Base-by-base conservation (phyloP, 2,888 invertebrate species). In the Ischnus inquisitorius region DNA sequence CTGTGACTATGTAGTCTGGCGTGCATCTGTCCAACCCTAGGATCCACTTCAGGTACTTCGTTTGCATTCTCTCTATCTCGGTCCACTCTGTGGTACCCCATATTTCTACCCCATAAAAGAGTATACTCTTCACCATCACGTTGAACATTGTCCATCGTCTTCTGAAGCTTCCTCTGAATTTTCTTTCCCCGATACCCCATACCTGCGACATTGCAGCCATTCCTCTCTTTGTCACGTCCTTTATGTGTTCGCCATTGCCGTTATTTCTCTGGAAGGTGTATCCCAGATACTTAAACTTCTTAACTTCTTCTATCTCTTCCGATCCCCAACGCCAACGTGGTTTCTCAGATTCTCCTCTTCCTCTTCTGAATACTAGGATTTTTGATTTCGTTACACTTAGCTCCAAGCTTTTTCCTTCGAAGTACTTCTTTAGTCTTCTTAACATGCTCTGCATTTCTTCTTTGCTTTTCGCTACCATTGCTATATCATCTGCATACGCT, bases 261-360 rank as follows among this genome's bases (percentile, higher is more conserved):
- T 62, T 76, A 16, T 71, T 82, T n/a, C n/a, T 75, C 25, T 82
- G 68, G n/a, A 82, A 67, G 12, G 22, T 54, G 25, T 71, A 84
- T 4, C 83, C 79, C n/a, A 87, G n/a, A 34, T 85, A 87, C 19
- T 60, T 83, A 12, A 85, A 83, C 46, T 79, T 78, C 64, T 84
- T 86, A 6, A 85, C 81, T 43, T 79, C 69, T 28, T 86, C 82
- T 57, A 87, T 54, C 8, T 34, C 46, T 48, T 65, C 57, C n/a
- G 34, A 69, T 46, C 69, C 65, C 81, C 82, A 86, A 16, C 4
- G 51, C 81, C 80, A 84, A 3, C 75, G 48, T 28, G 12, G 25
- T 64, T 39, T 19, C 28, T 48, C 28, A 14, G 5, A 34, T 28
- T 51, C 4, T 34, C 22, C 5, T 28, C 46, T 19, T 46, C 54